phyloP scores from a whole-genome alignment of 2,888 invertebrate species.

The Chaitophorus viminalis region DNA sequence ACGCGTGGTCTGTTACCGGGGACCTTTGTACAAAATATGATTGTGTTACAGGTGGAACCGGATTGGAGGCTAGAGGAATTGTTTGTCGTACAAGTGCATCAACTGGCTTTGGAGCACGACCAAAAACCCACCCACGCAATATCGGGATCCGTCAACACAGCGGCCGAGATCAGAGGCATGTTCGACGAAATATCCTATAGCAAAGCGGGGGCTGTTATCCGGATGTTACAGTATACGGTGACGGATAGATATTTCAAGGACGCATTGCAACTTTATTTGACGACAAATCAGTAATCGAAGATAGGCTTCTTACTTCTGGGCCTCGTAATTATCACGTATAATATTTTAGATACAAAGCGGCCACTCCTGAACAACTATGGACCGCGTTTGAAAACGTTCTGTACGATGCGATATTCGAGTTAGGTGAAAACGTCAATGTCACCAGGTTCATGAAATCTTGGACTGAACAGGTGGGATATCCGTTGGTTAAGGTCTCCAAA shows the following conservation, averaged over 20 bases:
- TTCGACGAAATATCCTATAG: slow-evolving; percentile 77
- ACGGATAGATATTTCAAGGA: slow-evolving; percentile 70
- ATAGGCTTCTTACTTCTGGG: too few relatives aligned
- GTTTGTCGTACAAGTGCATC: slow-evolving; percentile 67
- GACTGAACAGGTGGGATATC: slow-evolving; percentile 79
- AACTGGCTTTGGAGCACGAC: slow-evolving; percentile 71
- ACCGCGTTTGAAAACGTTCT: slow-evolving; percentile 66
- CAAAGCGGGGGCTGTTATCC: slow-evolving; percentile 75
- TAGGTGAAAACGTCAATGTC: slow-evolving; percentile 64
- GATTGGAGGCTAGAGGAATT: slow-evolving; percentile 64
- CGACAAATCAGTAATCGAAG: background rate
- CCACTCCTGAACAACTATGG: slow-evolving; percentile 63
- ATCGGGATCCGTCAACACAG: slow-evolving; percentile 71
- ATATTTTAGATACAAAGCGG: slow-evolving; percentile 7
- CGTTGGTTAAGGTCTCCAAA: slow-evolving; percentile 72
- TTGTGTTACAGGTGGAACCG: slow-evolving; percentile 63
- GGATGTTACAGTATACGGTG: slow-evolving; percentile 76
- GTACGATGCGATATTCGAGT: slow-evolving; percentile 37
- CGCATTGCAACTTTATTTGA: slow-evolving; percentile 71
- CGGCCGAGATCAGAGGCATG: slow-evolving; percentile 72
- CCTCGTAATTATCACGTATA: background rate
- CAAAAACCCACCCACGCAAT: slow-evolving; percentile 74
- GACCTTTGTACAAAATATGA: background rate
- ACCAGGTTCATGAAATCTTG: slow-evolving; percentile 78
- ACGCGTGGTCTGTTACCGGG: too few relatives aligned